A percentile compares a stretch with the other conserved stretches of the same genome.
phyloP scores from a whole-genome alignment of 2,797 vertebrate genomes.

The Echiichthys vipera region DNA sequence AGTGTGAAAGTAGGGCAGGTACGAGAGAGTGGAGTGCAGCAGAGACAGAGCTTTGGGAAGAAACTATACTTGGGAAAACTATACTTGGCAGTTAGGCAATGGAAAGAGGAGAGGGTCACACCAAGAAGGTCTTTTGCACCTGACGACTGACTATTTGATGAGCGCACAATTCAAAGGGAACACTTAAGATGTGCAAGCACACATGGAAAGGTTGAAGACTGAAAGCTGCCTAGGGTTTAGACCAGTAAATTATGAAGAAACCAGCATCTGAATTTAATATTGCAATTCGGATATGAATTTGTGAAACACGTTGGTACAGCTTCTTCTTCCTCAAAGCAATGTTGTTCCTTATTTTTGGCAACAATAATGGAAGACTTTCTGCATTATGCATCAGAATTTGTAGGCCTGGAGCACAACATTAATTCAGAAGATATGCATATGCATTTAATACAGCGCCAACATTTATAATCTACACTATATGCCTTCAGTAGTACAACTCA shows the following conservation, averaged over 20 bases:
- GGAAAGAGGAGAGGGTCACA: slow-evolving; percentile 29
- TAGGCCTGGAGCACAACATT: slow-evolving; percentile 11
- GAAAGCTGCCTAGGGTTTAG: background rate
- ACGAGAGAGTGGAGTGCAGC: slow-evolving; percentile 64
- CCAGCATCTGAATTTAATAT: background rate
- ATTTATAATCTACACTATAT: background rate
- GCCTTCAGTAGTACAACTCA: background rate
- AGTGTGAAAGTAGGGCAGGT: slow-evolving; percentile 81
- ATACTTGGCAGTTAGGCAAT: slow-evolving; percentile 61
- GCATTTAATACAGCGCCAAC: background rate
- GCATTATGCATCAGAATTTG: background rate
- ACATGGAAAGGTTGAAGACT: background rate
- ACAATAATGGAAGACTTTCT: slow-evolving; percentile 4
- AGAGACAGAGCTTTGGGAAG: slow-evolving; percentile 66
- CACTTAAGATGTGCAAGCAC: background rate
- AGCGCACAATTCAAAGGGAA: slow-evolving; percentile 2
- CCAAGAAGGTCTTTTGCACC: slow-evolving; percentile 16
- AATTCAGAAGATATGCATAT: slow-evolving; percentile 17
- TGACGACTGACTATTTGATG: slow-evolving; percentile 8
- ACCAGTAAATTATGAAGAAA: slow-evolving; percentile 13
- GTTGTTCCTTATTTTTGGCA: background rate
- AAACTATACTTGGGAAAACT: slow-evolving; percentile 72
- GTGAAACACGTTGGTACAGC: background rate
- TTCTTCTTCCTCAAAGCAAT: slow-evolving; percentile 1
- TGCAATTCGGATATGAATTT: slow-evolving; percentile 1